Conservation (phyloP, 2,888 invertebrate genomes). For the Calameuta filiformis region DNA sequence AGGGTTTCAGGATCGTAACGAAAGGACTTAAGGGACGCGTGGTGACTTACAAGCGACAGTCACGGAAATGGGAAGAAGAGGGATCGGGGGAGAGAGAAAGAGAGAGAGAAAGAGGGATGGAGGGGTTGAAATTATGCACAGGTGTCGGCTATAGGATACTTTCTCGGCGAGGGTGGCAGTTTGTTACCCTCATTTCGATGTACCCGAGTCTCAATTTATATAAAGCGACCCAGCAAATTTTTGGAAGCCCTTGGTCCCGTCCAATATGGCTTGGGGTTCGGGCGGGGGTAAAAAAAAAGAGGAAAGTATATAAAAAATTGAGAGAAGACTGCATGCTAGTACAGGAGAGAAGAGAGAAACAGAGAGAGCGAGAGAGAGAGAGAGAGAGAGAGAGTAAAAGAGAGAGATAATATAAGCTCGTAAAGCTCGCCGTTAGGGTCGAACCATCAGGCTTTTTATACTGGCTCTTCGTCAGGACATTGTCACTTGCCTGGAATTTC, state of each 20-base stretch:
- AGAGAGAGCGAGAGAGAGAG: too few relatives aligned
- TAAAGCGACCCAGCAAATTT: not conserved
- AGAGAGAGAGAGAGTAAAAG: too few relatives aligned
- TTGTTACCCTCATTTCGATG: constrained; percentile 1
- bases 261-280: too few relatives aligned
- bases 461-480: not conserved
- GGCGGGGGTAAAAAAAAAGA: too few relatives aligned
- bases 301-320: too few relatives aligned
- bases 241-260: not conserved
- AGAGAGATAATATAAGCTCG: not conserved
- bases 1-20: too few relatives aligned
- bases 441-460: not conserved
- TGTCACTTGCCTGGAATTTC: not conserved
- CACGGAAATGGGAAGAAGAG: constrained; percentile 19
- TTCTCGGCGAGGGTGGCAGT: not conserved
- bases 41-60: constrained; percentile 3
- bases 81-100: constrained; percentile 5
- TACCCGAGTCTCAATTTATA: constrained; percentile 1
- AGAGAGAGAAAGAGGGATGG: not conserved
- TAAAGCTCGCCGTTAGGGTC: not conserved
- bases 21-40: too few relatives aligned
- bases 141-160: too few relatives aligned
- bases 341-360: too few relatives aligned
- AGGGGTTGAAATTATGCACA: not conserved
- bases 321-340: too few relatives aligned